phyloP scores from a whole-genome alignment of 2,113 vertebrate genomes.

The Cinclus mexicanus region DNA sequence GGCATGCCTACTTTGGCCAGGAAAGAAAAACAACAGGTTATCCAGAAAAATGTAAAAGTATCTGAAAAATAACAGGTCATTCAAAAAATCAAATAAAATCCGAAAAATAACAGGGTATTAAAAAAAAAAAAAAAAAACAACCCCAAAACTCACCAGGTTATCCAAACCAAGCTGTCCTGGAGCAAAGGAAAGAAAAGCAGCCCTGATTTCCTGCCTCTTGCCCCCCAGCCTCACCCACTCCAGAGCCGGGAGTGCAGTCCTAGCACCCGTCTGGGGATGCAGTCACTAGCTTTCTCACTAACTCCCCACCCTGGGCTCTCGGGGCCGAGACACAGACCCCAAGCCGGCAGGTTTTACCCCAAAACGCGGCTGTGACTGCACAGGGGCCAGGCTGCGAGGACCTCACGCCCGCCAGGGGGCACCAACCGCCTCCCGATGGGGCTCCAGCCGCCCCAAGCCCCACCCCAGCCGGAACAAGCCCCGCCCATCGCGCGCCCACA shows the following conservation, averaged over 20 bases:
- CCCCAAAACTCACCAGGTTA: background rate
- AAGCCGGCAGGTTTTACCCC: background rate
- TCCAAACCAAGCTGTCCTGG: background rate
- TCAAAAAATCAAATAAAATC: background rate
- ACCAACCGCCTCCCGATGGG: accelerated
- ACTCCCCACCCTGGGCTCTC: too few relatives aligned
- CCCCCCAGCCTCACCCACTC: background rate
- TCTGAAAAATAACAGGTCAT: background rate
- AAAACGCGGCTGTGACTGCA: background rate
- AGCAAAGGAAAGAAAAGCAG: background rate
- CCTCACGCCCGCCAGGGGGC: background rate
- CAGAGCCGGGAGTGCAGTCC: background rate
- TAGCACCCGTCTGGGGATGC: background rate
- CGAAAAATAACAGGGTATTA: background rate
- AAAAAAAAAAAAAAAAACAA: background rate
- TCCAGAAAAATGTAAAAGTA: background rate
- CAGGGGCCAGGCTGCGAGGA: background rate
- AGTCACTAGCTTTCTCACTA: too few relatives aligned
- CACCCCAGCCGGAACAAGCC: background rate
- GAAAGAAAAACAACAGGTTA: background rate
- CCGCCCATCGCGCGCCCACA: background rate
- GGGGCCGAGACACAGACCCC: too few relatives aligned
- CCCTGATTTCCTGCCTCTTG: background rate
- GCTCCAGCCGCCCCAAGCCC: background rate
- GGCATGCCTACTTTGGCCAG: background rate